phyloP scores from a whole-genome alignment of 2,113 vertebrate genomes.

The Thamnaconus septentrionalis region DNA sequence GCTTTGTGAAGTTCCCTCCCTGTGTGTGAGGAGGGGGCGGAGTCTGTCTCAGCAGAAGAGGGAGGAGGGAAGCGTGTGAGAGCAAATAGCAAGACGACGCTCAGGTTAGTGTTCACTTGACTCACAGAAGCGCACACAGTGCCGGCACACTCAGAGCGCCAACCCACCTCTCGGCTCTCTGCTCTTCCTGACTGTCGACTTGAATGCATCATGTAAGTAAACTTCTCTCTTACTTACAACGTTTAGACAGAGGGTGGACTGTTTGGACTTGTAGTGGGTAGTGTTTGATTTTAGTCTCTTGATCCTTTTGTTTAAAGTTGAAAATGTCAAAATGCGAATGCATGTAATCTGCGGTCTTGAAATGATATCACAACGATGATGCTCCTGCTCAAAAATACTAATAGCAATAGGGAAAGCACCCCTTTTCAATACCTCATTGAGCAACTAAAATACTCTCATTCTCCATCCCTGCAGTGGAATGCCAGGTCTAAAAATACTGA shows the following conservation, averaged over 20 bases:
- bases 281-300: too few species aligned
- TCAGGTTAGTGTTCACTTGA: conserved; percentile 48
- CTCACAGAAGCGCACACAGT: conserved; percentile 4
- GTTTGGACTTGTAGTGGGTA: conserved; percentile 4
- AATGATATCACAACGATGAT: too few species aligned
- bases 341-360: too few species aligned
- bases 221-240: conserved; percentile 17
- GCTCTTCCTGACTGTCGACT: not conserved
- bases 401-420: too few species aligned
- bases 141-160: not conserved
- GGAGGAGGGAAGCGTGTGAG: conserved; percentile 18
- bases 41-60: conserved; percentile 37
- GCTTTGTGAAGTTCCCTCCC: not conserved
- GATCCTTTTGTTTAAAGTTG: too few species aligned
- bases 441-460: not conserved
- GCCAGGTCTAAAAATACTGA: conserved; percentile 59
- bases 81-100: conserved; percentile 16
- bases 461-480: conserved; percentile 24
- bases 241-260: conserved; percentile 26
- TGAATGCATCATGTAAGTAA: conserved; percentile 40
- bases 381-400: too few species aligned
- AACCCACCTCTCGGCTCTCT: not conserved
- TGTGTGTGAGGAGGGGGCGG: conserved; percentile 30
- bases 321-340: too few species aligned
- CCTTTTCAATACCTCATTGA: too few species aligned